Conservation (phyloP, 2,888 invertebrate genomes). For the Calameuta filiformis region DNA sequence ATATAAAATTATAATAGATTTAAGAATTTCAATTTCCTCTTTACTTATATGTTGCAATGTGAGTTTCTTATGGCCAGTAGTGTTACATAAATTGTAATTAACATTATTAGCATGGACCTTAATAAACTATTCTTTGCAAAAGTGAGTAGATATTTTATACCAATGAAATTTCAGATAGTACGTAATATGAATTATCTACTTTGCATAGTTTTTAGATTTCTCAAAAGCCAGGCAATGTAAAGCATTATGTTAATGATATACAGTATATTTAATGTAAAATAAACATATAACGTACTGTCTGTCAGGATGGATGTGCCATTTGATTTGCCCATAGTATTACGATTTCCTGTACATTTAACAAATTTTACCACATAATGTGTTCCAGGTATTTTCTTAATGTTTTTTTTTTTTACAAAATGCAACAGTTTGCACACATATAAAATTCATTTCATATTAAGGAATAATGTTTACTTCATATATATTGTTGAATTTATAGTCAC, state of each 20-base stretch:
- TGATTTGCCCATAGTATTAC: not conserved
- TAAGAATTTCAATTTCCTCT: not conserved
- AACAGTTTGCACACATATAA: not conserved
- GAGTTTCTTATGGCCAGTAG: not conserved
- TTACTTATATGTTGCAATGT: not conserved
- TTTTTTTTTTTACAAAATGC: not conserved
- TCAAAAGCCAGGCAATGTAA: not conserved
- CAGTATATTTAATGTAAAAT: not conserved
- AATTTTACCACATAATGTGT: not conserved
- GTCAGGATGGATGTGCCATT: not conserved
- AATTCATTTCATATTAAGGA: not conserved
- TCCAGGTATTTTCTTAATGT: not conserved
- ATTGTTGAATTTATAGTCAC: not conserved
- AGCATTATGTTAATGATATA: not conserved
- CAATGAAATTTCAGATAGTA: not conserved
- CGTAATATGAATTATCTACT: not conserved
- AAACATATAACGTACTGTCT: not conserved
- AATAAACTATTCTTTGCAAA: not conserved
- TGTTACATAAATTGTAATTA: conserved; percentile 22
- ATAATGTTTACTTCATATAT: not conserved
- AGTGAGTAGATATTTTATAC: not conserved
- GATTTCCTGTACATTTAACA: not conserved
- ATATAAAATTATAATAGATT: conserved; percentile 30
- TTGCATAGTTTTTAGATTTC: not conserved
- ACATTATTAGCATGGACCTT: not conserved